phyloP scores from a whole-genome alignment of 2,797 vertebrate species.

The Xiphophorus birchmanni region DNA sequence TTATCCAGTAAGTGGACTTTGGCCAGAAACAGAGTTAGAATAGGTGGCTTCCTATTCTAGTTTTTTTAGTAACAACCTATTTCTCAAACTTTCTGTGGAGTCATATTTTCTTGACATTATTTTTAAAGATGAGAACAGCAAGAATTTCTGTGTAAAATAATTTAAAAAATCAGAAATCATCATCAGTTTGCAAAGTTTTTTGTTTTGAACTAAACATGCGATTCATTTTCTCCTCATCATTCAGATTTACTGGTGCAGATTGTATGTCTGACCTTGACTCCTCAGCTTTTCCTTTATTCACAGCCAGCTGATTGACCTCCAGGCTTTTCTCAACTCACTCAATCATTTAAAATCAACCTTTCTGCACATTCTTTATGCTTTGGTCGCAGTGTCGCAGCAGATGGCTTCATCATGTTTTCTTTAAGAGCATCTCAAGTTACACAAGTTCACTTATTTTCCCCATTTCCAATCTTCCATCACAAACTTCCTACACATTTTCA shows the following conservation, averaged over 20 bases:
- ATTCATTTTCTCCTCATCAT: not conserved
- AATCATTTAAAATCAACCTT: constrained; percentile 27
- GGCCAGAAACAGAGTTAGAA: too few relatives aligned
- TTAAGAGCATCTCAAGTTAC: constrained; percentile 12
- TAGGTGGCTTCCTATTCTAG: too few relatives aligned
- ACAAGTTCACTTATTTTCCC: not conserved
- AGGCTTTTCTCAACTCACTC: constrained; percentile 16
- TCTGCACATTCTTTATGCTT: constrained; percentile 9
- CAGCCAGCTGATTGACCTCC: constrained; percentile 20
- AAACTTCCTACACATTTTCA: not conserved
- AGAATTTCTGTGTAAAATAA: not conserved
- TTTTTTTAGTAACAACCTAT: not conserved
- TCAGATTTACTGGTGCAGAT: not conserved
- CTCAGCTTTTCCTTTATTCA: not conserved
- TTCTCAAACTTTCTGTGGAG: not conserved
- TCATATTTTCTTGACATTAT: not conserved
- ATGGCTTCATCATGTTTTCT: not conserved
- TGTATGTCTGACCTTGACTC: constrained; percentile 3
- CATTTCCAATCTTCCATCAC: not conserved
- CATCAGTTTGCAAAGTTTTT: not conserved
- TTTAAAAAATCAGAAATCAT: not conserved
- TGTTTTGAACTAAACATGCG: not conserved
- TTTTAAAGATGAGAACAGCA: not conserved
- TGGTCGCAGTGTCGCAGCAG: not conserved
- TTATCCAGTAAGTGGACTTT: too few relatives aligned